Evolutionary conservation across 2,113 vertebrate genomes (phyloP).

Genomic region (Pandion haliaetus): DNA sequence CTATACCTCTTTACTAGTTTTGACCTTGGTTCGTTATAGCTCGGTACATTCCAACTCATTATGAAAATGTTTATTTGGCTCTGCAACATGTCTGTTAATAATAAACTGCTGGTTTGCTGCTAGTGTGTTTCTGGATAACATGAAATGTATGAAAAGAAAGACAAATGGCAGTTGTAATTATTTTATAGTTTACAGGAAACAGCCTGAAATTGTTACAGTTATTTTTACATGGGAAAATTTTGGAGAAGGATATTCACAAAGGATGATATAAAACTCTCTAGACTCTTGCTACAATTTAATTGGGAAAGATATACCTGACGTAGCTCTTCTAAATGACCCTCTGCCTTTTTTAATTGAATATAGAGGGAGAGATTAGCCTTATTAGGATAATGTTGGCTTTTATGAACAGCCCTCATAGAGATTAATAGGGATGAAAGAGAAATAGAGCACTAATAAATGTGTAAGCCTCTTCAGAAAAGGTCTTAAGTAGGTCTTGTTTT

Average conservation of each 20-base stretch:
- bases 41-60: not conserved
- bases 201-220: not conserved
- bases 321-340: not conserved
- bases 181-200: not conserved
- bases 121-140: not conserved
- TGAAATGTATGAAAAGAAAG: not conserved
- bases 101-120: not conserved
- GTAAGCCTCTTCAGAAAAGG: not conserved
- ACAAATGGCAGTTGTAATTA: not conserved
- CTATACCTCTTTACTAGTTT: not conserved
- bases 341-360: not conserved
- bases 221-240: slow-evolving; percentile 26
- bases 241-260: not conserved
- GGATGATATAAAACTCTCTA: not conserved
- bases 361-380: not conserved
- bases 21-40: not conserved
- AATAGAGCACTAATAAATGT: not conserved
- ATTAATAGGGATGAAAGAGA: not conserved
- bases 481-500: slow-evolving; percentile 2
- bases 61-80: not conserved
- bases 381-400: not conserved
- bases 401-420: not conserved
- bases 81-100: not conserved
- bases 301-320: not conserved
- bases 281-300: not conserved